These are phyloP conservation scores for Penaeus indicus DNA, from an alignment of 1,140 invertebrate genomes.

Conservation along the genomic window DNA sequence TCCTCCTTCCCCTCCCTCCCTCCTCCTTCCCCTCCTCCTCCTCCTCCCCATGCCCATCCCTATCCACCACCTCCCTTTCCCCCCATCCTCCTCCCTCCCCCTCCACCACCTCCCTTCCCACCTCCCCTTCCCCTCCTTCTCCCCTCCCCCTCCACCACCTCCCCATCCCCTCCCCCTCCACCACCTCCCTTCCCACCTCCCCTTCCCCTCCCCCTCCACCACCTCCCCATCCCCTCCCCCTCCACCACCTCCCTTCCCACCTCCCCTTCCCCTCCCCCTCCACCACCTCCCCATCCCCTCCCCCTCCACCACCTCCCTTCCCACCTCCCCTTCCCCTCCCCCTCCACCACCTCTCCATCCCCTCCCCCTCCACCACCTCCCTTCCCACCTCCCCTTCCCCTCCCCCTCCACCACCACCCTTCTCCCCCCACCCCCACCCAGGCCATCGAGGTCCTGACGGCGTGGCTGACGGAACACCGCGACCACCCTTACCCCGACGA, in stretches of 20 bases:
- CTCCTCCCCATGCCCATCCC: too few species aligned
- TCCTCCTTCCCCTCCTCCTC: too few species aligned
- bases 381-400: not conserved
- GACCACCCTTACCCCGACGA: slow-evolving; percentile 40
- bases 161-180: too few species aligned
- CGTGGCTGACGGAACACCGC: slow-evolving; percentile 28
- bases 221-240: not conserved
- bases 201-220: not conserved
- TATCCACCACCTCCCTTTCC: too few species aligned
- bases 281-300: not conserved
- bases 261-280: not conserved
- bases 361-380: not conserved
- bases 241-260: not conserved
- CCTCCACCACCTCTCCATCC: not conserved
- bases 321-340: not conserved
- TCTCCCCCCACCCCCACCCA: not conserved
- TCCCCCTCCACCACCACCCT: not conserved
- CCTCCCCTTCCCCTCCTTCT: too few species aligned
- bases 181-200: not conserved
- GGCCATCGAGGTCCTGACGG: slow-evolving; percentile 11
- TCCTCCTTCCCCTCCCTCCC: too few species aligned
- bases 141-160: too few species aligned
- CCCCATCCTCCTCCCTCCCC: too few species aligned
- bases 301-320: not conserved
- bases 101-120: too few species aligned